phyloP scores from a whole-genome alignment of 2,797 vertebrate species.

The Prunella strophiata region DNA sequence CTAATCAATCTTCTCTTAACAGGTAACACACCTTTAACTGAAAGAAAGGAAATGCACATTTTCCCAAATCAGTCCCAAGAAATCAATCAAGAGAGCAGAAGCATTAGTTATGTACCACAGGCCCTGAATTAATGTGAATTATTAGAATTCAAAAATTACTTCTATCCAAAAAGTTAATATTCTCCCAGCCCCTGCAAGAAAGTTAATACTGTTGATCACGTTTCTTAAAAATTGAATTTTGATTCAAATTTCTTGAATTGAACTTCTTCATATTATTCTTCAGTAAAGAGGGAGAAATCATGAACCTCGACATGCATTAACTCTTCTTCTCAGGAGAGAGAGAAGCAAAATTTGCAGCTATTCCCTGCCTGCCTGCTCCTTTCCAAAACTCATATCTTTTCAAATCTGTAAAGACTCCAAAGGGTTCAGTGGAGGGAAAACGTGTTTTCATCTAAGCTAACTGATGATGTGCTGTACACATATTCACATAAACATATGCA shows the following conservation, averaged over 20 bases:
- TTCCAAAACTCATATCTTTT: not conserved
- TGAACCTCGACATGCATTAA: accelerated
- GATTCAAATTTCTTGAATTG: not conserved
- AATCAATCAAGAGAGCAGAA: not conserved
- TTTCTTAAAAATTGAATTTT: not conserved
- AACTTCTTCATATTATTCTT: not conserved
- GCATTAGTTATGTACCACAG: not conserved
- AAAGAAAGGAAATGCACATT: conserved; percentile 12
- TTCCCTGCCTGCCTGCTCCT: not conserved
- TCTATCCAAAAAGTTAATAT: not conserved
- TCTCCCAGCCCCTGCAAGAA: not conserved
- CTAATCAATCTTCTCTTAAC: conserved; percentile 25
- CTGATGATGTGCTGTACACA: not conserved
- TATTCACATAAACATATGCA: not conserved
- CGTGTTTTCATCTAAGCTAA: not conserved
- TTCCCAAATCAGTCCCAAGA: not conserved
- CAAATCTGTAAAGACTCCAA: not conserved
- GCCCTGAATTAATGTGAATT: not conserved
- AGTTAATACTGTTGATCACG: not conserved
- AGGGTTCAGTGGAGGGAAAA: not conserved
- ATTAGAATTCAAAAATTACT: not conserved
- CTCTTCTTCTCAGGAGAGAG: not conserved
- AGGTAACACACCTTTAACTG: not conserved
- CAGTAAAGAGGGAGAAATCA: not conserved
- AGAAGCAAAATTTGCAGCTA: not conserved